Conservation (phyloP, 2,797 vertebrate species). For the Cryptoprocta ferox region DNA sequence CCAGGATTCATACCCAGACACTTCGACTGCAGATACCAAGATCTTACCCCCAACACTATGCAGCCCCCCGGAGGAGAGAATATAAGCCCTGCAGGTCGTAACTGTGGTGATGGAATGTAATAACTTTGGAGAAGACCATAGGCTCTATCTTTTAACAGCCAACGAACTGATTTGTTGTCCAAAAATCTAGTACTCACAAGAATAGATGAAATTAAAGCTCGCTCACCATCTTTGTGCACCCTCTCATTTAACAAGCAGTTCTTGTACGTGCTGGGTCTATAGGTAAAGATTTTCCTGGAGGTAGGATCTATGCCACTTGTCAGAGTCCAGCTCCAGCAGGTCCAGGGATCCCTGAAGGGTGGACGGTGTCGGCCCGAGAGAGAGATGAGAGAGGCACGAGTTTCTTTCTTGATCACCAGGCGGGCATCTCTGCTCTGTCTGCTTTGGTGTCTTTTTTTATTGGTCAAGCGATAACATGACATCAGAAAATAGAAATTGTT, state of each 20-base stretch:
- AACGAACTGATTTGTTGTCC: not conserved
- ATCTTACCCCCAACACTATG: not conserved
- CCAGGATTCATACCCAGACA: not conserved
- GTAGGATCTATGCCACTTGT: not conserved
- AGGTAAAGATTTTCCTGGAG: not conserved
- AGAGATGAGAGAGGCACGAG: too few relatives aligned
- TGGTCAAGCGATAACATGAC: too few relatives aligned
- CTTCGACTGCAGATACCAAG: not conserved
- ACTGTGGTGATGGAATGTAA: not conserved
- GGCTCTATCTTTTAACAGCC: not conserved
- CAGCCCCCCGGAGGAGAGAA: not conserved
- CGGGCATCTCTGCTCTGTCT: too few relatives aligned
- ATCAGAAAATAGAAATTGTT: too few relatives aligned
- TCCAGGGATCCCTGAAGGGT: too few relatives aligned
- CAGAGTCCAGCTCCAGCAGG: too few relatives aligned
- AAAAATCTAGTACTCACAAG: not conserved
- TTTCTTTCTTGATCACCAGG: too few relatives aligned
- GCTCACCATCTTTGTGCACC: not conserved
- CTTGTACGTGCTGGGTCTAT: not conserved
- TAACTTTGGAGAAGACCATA: not conserved
- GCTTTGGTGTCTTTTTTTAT: too few relatives aligned
- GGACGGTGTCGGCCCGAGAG: too few relatives aligned
- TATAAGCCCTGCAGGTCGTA: not conserved
- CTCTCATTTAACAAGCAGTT: not conserved
- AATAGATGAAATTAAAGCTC: constrained; percentile 8